Base-by-base conservation (phyloP, 2,113 vertebrate genomes). In the Manacus vitellinus region DNA sequence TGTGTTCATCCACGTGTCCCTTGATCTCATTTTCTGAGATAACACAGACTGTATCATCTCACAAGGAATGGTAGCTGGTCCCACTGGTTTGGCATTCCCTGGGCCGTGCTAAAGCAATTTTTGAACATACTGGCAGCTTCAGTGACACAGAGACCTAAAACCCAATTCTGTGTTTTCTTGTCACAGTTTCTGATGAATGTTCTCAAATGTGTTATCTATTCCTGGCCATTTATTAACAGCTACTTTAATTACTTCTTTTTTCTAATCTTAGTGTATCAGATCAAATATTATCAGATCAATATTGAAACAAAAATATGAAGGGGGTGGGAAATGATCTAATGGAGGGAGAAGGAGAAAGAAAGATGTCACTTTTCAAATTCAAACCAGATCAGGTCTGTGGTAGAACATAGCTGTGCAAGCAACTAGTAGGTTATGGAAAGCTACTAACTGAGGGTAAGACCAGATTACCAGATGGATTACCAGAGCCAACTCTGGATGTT, bases 81-180 rank as follows among this genome's bases (percentile, higher is more conserved):
- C 15, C 14, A 1, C 9, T 9, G 17, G 27, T 73, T 65, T 3
- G 2, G 4, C 16, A 17, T 76, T 61, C 14, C 13, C 15, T 10
- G 28, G 31, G 12, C 4, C 3, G 11, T 0, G 0, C 12, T n/a
- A 16, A 51, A 75, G 25, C 19, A 33, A 10, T 8, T 78, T 70
- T 58, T 71, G 4, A 30, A n/a, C 3, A 3, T 30, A 14, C 9
- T 27, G 7, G 16, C 21, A 33, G 33, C 33, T 46, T 43, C 0
- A 3, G 15, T 33, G 22, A 41, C 31, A 43, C 13, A 37, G 4
- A 63, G 39, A 59, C 17, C 8, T 8, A 33, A 63, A 15, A 31
- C 4, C 13, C 11, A 35, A 18, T 43, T 59, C 4, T 55, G 17
- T 24, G 24, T 55, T 46, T 76, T 72, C 49, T 65, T 33, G 4